Conservation (phyloP, 1,140 invertebrate genomes). For the Diprion similis region DNA sequence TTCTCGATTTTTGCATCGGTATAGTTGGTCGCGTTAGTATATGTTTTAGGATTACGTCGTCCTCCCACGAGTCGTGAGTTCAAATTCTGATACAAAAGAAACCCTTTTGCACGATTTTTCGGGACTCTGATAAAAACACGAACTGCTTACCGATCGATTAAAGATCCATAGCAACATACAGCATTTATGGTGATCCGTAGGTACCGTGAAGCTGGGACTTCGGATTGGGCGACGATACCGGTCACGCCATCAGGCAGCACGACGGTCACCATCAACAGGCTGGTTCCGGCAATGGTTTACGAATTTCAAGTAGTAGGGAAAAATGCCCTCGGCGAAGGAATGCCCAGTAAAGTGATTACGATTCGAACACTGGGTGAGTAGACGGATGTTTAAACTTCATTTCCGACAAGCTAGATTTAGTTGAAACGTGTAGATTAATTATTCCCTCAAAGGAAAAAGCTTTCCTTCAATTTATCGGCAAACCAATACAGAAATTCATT, state of each 20-base stretch:
- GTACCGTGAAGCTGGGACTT: slow-evolving; percentile 82
- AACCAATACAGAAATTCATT: background rate
- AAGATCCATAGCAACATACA: too few relatives aligned
- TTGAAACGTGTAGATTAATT: background rate
- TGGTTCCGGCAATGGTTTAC: slow-evolving; percentile 89
- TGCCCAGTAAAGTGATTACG: slow-evolving; percentile 91
- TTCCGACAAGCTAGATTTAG: slow-evolving; percentile 19
- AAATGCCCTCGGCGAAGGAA: slow-evolving; percentile 92
- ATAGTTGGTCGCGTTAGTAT: too few relatives aligned
- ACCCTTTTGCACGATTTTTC: too few relatives aligned
- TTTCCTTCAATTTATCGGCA: background rate
- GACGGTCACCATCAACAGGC: slow-evolving; percentile 87
- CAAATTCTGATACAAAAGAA: too few relatives aligned
- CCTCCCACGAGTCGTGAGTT: too few relatives aligned
- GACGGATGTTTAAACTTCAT: slow-evolving; percentile 12
- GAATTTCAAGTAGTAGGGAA: slow-evolving; percentile 97
- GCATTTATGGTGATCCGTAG: slow-evolving; percentile 45
- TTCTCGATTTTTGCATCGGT: too few relatives aligned
- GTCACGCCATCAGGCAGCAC: slow-evolving; percentile 92
- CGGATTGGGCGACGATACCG: slow-evolving; percentile 90
- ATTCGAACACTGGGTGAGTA: slow-evolving; percentile 88
- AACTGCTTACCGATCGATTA: too few relatives aligned
- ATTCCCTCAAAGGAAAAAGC: background rate
- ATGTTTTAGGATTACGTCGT: too few relatives aligned
- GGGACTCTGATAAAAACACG: too few relatives aligned